Base-by-base conservation (phyloP, 2,797 vertebrate species). In the Coreius guichenoti region DNA sequence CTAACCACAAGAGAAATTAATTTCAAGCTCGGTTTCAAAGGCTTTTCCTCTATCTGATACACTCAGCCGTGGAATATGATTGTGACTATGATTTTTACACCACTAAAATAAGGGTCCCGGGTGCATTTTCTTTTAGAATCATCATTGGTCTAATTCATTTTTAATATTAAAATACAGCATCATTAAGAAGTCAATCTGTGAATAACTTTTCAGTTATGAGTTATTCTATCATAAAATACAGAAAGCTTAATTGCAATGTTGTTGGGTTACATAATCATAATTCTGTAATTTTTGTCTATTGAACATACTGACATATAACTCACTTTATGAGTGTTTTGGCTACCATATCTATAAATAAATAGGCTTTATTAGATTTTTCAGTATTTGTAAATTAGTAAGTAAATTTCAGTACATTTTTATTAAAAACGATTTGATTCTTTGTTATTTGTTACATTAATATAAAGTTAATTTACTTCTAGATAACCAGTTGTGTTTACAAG, bases 51-150 rank as follows among this genome's bases (percentile, higher is more conserved):
- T 78, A 3, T 77, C 82, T 78, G 74, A 84, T 69, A 78, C 74
- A 69, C n/a, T 77, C 33, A 29, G 61, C 74, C n/a, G n/a, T 78
- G 74, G 31, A 77, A 83, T 77, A 54, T 83, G 58, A 67, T 3
- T 33, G 31, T 47, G 39, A 43, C 8, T 43, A 61, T 73, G 51
- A 47, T 63, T 54, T 54, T 63, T 63, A 16, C n/a, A 63, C 13
- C 26, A 8, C 61, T 29, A 5, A 29, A 63, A 29, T 61, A 26
- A 12, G n/a, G 23, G 56, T 61, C n/a, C 58, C 0, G 12, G 6
- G n/a, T 6, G 58, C n/a, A 61, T 5, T 26, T 61, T 26, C 11
- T 61, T 26, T 26, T 26, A 26, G n/a, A 61, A 61, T 61, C n/a
- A 26, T 61, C n/a, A 63, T 63, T 63, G 58, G 58, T 63, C 5